Evolutionary conservation across 2,888 invertebrate species (phyloP), one percentile per base, ranked within the genome.

Genomic region (Sarcophaga variegata): DNA sequence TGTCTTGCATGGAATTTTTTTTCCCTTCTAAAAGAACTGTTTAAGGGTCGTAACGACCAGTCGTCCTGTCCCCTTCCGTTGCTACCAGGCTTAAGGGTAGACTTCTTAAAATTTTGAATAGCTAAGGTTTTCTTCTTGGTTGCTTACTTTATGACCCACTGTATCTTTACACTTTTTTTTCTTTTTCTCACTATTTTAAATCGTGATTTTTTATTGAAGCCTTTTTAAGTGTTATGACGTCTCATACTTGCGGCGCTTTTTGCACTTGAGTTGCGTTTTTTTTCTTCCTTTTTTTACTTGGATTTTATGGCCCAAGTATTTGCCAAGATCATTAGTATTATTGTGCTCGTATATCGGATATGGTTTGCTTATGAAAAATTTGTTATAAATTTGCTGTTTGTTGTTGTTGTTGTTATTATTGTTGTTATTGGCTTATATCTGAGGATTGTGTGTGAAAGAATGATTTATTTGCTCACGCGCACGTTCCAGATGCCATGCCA

Each of bases 401-500:
- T 54, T 54, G 54, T 17, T 54, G 54, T 17, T 54, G 54, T 3
- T 54, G 17, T 54, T 49, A 1, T 49, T 49, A 3, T 14, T 54
- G 4, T 12, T 54, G 54, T 49, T 54, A 14, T 12, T 54, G 54
- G 14, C 54, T n/a, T 20, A 66, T 84, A 84, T 84, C 80, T 81
- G 14, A 2, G 62, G 8, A 59, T 59, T 62, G 62, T 86, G 72
- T 83, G 85, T 83, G 90, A 89, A 85, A 82, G 90, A 91, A 92
- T 92, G 92, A 92, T 92, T 92, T 92, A 92, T 92, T 92, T 92
- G 92, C 92, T 92, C 92, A 92, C 92, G 92, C 92, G 92, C 91
- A 89, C 87, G 88, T 88, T 88, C 88, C 81, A 88, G 89, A 81
- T 87, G 84, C 81, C 78, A 62, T 54, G 17, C 54, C 0, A 54